These are phyloP conservation scores for Sylvilagus floridanus DNA, from an alignment of 2,797 vertebrate species.

Conservation along the genomic window DNA sequence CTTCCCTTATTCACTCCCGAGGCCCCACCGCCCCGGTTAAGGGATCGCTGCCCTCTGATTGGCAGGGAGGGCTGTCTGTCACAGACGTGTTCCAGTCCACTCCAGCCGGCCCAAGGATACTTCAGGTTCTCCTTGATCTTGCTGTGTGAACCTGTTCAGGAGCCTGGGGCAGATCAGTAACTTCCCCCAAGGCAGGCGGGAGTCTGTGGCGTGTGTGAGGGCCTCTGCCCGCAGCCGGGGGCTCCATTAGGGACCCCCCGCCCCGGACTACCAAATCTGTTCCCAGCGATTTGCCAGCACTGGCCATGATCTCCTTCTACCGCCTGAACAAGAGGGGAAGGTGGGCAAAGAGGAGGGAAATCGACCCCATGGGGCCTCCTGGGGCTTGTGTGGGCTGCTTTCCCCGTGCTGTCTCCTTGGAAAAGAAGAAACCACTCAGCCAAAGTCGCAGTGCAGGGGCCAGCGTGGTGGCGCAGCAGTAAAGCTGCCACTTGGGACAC, in stretches of 20 bases:
- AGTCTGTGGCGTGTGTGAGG: background rate
- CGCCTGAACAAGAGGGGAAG: background rate
- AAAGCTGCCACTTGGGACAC: too few relatives aligned
- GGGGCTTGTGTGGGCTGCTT: background rate
- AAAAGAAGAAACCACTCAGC: background rate
- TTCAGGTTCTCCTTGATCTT: constrained; percentile 44
- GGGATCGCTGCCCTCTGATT: constrained; percentile 45
- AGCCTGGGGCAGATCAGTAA: background rate
- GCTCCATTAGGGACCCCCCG: background rate
- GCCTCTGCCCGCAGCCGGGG: background rate
- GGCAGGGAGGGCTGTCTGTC: constrained; percentile 55
- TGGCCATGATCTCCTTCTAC: background rate
- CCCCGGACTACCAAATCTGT: background rate
- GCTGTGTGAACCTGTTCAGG: background rate
- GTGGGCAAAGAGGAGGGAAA: background rate
- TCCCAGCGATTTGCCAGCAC: background rate
- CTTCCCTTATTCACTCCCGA: background rate
- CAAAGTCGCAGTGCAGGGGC: background rate
- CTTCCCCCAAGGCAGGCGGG: background rate
- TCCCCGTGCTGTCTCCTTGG: background rate
- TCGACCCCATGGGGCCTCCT: background rate
- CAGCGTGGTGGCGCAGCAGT: too few relatives aligned
- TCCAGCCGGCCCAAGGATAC: constrained; percentile 52
- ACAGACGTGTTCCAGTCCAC: background rate
- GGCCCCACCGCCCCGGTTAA: background rate